Base-by-base conservation (phyloP, 2,888 invertebrate species). In the Acrocera orbiculus region DNA sequence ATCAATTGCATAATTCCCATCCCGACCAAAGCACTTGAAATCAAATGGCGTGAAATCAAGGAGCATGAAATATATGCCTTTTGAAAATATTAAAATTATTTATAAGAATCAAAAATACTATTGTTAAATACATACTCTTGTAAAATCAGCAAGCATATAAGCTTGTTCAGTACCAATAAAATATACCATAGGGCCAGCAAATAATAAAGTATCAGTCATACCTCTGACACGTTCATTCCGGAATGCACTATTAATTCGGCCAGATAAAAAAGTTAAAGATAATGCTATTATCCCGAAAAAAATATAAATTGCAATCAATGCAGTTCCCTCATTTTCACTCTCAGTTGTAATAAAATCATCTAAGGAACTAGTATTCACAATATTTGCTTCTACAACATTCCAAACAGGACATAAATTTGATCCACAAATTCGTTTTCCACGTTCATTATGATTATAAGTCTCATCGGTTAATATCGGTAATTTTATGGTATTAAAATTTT, bases 151-250 rank as follows among this genome's bases (percentile, higher is more conserved):
- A 52, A 77, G 73, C 63, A 85, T 79, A 54, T 83, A 82, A 43
- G 80, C 82, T 61, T 83, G 83, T 54, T 83, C 82, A 37, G 82
- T 66, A 39, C 83, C 83, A 42, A 83, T 80, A 49, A 82, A 85
- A 26, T 81, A 64, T 4, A 79, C 77, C 57, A 83, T 65, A 0
- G 83, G 82, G 0, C 76, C 73, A 3, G 76, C 76, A 23, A 81
- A 67, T 44, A 76, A 65, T 23, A 81, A 40, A 2, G 57, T 60
- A 20, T 60, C 60, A 5, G 50, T 50, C 17, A 57, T 47, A 13
- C 58, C 51, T 65, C 68, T 52, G 60, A 68, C 45, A 63, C 67
- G 46, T 61, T 63, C 51, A 64, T 68, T 47, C 2, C 59, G 47
- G 22, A 51, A 47, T 2, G 48, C 46, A 14, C 44, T 43, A 29